These are phyloP conservation scores for Macaria liturata DNA, from an alignment of 2,888 invertebrate species.

Conservation along the genomic window DNA sequence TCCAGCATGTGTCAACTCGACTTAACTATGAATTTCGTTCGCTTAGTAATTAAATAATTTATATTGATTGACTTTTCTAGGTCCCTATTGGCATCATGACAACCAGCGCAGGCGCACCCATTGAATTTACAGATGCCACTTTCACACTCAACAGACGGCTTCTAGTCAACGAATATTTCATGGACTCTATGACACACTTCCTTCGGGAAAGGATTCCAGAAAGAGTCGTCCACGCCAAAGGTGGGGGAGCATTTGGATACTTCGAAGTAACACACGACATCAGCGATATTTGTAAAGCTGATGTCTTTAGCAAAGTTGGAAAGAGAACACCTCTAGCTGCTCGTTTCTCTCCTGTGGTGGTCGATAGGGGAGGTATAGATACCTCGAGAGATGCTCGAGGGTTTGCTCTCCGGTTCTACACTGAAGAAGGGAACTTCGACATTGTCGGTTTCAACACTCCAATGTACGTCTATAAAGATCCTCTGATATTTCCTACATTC, in stretches of 20 bases:
- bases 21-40: too few relatives aligned
- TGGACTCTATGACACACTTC: conserved; percentile 91
- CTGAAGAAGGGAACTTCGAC: conserved; percentile 95
- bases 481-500: conserved; percentile 93
- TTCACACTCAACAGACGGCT: conserved; percentile 90
- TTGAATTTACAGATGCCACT: conserved; percentile 85
- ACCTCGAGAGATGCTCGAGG: conserved; percentile 94
- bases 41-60: too few relatives aligned
- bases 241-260: conserved; percentile 93
- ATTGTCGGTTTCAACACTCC: conserved; percentile 95
- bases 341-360: conserved; percentile 91
- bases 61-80: conserved; percentile 64
- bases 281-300: conserved; percentile 88
- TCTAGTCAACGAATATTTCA: conserved; percentile 89
- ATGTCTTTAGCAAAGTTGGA: conserved; percentile 87
- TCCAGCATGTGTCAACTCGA: too few relatives aligned
- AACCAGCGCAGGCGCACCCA: conserved; percentile 89
- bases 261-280: conserved; percentile 94
- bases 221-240: conserved; percentile 96
- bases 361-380: conserved; percentile 93
- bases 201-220: conserved; percentile 95
- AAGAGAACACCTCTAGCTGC: conserved; percentile 90
- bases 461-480: conserved; percentile 94
- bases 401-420: conserved; percentile 95
- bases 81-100: conserved; percentile 83